A percentile compares a stretch with the other conserved stretches of the same genome.
These are phyloP conservation scores for Naja naja DNA, from an alignment of 2,113 vertebrate genomes.

Conservation along the genomic window DNA sequence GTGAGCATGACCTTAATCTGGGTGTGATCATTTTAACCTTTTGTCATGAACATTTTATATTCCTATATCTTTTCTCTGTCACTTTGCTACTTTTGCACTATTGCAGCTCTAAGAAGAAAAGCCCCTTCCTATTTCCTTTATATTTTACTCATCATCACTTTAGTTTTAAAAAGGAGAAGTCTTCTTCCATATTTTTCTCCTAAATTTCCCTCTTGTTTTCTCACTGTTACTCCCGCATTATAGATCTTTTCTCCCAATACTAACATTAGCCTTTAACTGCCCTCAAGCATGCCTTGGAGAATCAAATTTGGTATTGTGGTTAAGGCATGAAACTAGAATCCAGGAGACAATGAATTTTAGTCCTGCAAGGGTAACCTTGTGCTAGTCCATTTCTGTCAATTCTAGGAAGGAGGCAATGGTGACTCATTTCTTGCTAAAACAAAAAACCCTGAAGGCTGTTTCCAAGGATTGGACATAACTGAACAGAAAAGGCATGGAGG, in stretches of 20 bases:
- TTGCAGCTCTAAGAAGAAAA: neutral
- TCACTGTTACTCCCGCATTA: neutral
- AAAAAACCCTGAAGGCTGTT: neutral
- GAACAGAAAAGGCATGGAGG: neutral
- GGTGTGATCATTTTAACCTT: neutral
- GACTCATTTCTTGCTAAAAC: neutral
- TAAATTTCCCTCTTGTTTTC: neutral
- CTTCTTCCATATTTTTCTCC: neutral
- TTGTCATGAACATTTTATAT: neutral
- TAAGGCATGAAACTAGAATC: neutral
- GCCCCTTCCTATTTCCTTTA: neutral
- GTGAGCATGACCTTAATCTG: neutral
- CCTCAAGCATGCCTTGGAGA: neutral
- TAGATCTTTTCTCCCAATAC: neutral
- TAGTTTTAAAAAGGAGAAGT: neutral
- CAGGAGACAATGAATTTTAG: neutral
- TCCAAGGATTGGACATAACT: neutral
- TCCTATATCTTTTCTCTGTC: neutral
- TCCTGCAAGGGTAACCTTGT: neutral
- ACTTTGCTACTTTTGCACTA: neutral
- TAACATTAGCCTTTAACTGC: neutral
- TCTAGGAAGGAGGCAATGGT: neutral
- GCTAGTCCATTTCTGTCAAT: neutral
- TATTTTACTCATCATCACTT: neutral
- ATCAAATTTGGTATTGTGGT: neutral